Evolutionary conservation across 2,888 invertebrate genomes (phyloP), one percentile per base, ranked within the genome.

Genomic region (Ariolimax columbianus): DNA sequence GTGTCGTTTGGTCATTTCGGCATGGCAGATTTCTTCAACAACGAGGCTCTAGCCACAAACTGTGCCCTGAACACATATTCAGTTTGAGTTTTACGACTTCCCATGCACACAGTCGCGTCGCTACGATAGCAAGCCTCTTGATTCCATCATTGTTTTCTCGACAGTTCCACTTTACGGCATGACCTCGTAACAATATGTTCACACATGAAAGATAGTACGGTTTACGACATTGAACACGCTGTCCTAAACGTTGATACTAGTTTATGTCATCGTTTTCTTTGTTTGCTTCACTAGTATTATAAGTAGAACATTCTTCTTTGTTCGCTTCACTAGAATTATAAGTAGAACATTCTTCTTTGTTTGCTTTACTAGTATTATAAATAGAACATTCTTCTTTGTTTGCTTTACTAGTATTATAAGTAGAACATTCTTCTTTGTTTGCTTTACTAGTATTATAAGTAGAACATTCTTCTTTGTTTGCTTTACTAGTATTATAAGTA

Each of bases 121-220:
- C 51, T 72, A 55, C 55, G 47, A 82, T 72, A 70, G 55, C 51
- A 26, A 14, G 19, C 26, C 38, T 82, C 73, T 82, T 59, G 19
- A 73, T 23, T 33, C 38, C 59, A 3, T 11, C 80, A 23, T 82
- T 73, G 73, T 73, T 73, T 82, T 72, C 63, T 7, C 17, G 55
- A 40, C 59, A 59, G 73, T 82, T 26, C 80, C 80, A 70, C 70
- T 81, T 81, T 68, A 38, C 47, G 70, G 70, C 70, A 36, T 51
- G 70, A 81, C 51, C 51, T 55, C 51, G 73, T 23, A 33, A 51
- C 82, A 81, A 82, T 73, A 73, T 73, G 73, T 73, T 55, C 68
- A 55, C 82, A 82, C 73, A 82, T 82, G n/a, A 82, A 73, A 59
- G 82, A 82, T 70, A 55, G 36, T 43, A 23, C 11, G n/a, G 23